These are phyloP conservation scores for Cyphomyrus plagiostoma DNA, from an alignment of 2,113 vertebrate genomes.

Conservation along the genomic window DNA sequence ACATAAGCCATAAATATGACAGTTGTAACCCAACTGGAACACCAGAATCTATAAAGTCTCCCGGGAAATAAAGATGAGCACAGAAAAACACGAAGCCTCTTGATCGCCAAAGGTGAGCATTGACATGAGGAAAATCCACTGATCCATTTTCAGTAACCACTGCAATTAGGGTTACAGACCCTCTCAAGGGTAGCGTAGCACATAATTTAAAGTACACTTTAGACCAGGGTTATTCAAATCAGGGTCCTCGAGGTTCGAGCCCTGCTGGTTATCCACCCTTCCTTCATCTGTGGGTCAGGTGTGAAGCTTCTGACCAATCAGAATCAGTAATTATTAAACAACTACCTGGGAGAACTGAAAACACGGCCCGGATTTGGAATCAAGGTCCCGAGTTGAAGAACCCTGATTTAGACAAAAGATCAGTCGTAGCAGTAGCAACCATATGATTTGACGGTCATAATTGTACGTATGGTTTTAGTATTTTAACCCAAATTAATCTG, in stretches of 20 bases:
- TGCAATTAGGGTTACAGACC: not conserved
- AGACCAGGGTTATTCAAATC: too few relatives aligned
- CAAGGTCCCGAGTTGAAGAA: too few relatives aligned
- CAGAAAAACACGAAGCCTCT: not conserved
- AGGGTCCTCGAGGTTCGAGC: too few relatives aligned
- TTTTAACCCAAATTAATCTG: not conserved
- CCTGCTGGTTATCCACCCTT: too few relatives aligned
- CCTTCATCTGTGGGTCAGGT: too few relatives aligned
- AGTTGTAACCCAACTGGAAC: not conserved
- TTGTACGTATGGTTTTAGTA: not conserved
- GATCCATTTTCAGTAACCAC: not conserved
- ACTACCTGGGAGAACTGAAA: too few relatives aligned
- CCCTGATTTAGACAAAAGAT: not conserved
- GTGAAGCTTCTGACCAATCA: too few relatives aligned
- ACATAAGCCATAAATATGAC: not conserved
- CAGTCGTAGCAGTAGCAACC: not conserved
- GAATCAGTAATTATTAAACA: too few relatives aligned
- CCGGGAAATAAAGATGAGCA: not conserved
- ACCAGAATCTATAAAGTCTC: not conserved
- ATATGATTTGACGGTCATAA: not conserved
- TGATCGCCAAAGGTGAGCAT: not conserved
- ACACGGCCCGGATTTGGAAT: too few relatives aligned
- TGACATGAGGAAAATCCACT: not conserved
- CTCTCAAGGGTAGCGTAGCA: not conserved
- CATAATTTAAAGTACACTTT: not conserved